Conservation (phyloP, 2,113 vertebrate genomes). For the Orthonyx spaldingii region DNA sequence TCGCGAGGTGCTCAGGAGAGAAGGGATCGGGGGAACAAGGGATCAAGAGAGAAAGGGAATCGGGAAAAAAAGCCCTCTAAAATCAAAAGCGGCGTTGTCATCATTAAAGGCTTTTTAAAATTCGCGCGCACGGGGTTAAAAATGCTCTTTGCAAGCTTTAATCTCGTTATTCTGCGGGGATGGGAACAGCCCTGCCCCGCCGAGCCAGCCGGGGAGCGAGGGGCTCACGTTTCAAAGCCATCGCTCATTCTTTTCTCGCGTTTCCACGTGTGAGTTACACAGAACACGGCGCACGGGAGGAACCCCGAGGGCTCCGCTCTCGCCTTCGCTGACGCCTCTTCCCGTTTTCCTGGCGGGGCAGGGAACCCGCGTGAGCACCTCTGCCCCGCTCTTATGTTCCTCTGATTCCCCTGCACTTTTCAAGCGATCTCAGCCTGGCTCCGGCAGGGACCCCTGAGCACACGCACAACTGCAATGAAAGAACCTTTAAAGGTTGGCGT, state of each 20-base stretch:
- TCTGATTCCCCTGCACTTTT: not conserved
- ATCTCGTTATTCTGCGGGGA: not conserved
- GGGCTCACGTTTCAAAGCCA: conserved; percentile 38
- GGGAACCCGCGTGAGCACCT: not conserved
- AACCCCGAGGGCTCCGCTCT: not conserved
- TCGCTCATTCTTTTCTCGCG: conserved; percentile 35
- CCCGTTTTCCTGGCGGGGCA: not conserved
- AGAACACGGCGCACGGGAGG: not conserved
- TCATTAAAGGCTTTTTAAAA: not conserved
- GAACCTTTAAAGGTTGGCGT: not conserved
- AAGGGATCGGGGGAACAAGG: not conserved
- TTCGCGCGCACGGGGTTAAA: not conserved
- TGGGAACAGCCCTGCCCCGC: not conserved
- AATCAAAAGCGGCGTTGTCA: not conserved
- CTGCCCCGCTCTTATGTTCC: not conserved
- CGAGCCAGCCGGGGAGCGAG: not conserved
- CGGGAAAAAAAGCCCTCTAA: not conserved
- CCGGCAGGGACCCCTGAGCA: not conserved
- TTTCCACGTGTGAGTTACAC: conserved; percentile 36
- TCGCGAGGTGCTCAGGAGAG: not conserved
- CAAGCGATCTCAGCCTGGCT: not conserved
- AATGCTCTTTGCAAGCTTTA: not conserved
- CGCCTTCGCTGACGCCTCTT: not conserved
- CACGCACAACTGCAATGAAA: not conserved
- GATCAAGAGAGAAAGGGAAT: not conserved